Evolutionary conservation across 1,140 invertebrate species (phyloP).

Genomic region (Belonocnema kinseyi): DNA sequence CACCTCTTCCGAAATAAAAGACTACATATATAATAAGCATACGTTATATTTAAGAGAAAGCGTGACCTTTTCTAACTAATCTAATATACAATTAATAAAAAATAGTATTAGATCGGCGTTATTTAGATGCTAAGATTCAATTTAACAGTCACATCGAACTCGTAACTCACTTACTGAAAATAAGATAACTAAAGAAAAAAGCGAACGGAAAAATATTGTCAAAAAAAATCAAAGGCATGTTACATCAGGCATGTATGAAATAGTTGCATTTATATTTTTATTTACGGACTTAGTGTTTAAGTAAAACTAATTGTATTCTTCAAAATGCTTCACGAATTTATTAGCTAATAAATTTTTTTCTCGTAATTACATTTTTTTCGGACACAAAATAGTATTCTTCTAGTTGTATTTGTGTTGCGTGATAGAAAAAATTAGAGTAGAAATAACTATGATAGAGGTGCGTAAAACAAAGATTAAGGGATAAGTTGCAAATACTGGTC

Average conservation of each 20-base stretch:
- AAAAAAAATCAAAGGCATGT: background rate
- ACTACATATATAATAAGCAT: too few species aligned
- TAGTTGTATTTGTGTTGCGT: too few species aligned
- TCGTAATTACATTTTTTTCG: too few species aligned
- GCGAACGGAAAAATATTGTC: background rate
- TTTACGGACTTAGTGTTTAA: background rate
- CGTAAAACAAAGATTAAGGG: background rate
- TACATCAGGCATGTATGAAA: background rate
- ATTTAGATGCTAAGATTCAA: constrained; percentile 8
- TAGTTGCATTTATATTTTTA: background rate
- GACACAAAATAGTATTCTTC: too few species aligned
- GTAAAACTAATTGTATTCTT: background rate
- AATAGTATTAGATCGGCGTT: constrained; percentile 9
- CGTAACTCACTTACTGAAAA: background rate
- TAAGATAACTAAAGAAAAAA: background rate
- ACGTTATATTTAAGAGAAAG: background rate
- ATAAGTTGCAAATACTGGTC: background rate
- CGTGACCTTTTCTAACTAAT: constrained; percentile 14
- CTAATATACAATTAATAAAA: constrained; percentile 29
- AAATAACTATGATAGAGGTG: background rate
- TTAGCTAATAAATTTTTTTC: too few species aligned
- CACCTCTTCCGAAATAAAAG: too few species aligned
- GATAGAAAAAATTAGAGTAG: background rate
- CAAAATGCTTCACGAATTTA: too few species aligned
- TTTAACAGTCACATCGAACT: background rate